Evolutionary conservation across 2,888 invertebrate genomes (phyloP), one percentile per base, ranked within the genome.

Genomic region (Parnassius mnemosyne): DNA sequence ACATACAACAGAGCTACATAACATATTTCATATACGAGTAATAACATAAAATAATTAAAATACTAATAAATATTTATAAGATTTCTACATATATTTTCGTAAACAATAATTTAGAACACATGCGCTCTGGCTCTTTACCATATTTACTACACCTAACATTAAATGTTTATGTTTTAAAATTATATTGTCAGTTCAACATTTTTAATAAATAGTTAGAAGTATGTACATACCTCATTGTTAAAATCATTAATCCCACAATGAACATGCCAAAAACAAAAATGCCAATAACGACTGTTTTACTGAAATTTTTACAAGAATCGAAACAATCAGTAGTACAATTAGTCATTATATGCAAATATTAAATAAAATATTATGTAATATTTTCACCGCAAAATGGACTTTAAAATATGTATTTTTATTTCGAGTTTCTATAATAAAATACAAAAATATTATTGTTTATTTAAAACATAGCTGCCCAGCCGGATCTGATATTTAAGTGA

Each of bases 1-100:
- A 64, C 63, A 59, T 63, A 68, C 62, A 64, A 59, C 52, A 57
- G 60, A 65, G 25, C 63, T 63, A 58, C 54, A 62, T 57, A 16
- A 55, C 11, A 46, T 7, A 46, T 46, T 46, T 12, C 49, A 49
- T 13, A 49, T 11, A 46, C n/a, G 34, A 7, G 34, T 34, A 34
- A 34, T 34, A 34, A 34, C 50, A 42, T 20, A 41, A 57, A 53
- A 53, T 53, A 54, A 11, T 58, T 50, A 12, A 56, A 50, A 54
- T 50, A 51, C 54, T 51, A 54, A 57, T 49, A 53, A 13, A 43
- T 62, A 50, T 43, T 34, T 54, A 13, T 13, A 34, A 50, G 50
- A 43, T 25, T 20, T 47, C 61, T 62, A 62, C 42, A 25, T 34
- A 47, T 13, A 42, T 46, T 51, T 51, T n/a, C 13, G n/a, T 49